A percentile compares a stretch with the other conserved stretches of the same genome.
phyloP scores from a whole-genome alignment of 2,888 invertebrate genomes.

The Dimorphilus gyrociliatus region DNA sequence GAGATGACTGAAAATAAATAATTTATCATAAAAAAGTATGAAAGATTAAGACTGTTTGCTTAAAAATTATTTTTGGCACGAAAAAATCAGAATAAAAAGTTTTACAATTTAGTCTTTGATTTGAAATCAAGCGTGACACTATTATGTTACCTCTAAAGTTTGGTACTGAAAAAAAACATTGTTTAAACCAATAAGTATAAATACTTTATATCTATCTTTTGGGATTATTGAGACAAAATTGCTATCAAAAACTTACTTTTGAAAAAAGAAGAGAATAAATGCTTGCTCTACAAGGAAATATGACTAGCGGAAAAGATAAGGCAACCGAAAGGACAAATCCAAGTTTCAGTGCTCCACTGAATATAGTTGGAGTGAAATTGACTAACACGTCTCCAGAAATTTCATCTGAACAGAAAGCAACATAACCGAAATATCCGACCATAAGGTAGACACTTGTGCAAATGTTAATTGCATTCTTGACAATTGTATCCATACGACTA shows the following conservation, averaged over 20 bases:
- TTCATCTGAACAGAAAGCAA: constrained; percentile 53
- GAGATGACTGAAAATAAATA: too few relatives aligned
- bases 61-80: too few relatives aligned
- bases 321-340: constrained; percentile 87
- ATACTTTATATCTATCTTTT: too few relatives aligned
- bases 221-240: too few relatives aligned
- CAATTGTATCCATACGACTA: constrained; percentile 71
- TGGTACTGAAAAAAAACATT: too few relatives aligned
- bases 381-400: constrained; percentile 70
- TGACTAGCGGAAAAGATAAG: constrained; percentile 86
- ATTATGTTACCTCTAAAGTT: too few relatives aligned
- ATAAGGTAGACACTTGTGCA: constrained; percentile 70
- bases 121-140: too few relatives aligned
- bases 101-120: not conserved
- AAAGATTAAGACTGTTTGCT: too few relatives aligned
- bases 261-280: constrained; percentile 74
- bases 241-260: constrained; percentile 52
- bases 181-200: too few relatives aligned
- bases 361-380: constrained; percentile 57
- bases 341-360: constrained; percentile 75
- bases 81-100: not conserved
- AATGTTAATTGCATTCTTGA: constrained; percentile 72
- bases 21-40: too few relatives aligned
- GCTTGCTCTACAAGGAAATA: constrained; percentile 87
- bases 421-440: constrained; percentile 80